Base-by-base conservation (phyloP, 2,888 invertebrate species). In the Yponomeuta cagnagella region DNA sequence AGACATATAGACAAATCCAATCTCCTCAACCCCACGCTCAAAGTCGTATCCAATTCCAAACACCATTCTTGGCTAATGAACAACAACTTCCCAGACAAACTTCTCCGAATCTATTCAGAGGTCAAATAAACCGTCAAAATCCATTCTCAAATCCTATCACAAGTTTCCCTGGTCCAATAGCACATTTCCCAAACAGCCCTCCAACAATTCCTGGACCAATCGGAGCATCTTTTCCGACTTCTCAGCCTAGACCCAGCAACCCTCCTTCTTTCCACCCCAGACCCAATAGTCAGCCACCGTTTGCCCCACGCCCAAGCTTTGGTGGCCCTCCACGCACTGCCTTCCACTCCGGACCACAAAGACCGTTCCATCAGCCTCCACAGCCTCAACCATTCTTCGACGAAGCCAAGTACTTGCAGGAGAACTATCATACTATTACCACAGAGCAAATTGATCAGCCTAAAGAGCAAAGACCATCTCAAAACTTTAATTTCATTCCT, bases 401-500 rank as follows among this genome's bases (percentile, higher is more conserved):
- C 71, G 93, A 92, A 78, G 84, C 91, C 1, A 93, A 93, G 80
- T 92, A 93, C 75, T 82, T 93, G 71, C 92, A 93, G 80, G 92
- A 93, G 77, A 93, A 93, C 74, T 93, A 93, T 74, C 93, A 93
- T 72, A 93, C 93, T 2, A 92, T 93, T 70, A 92, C 92, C 33
- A 89, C 88, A 4, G 92, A 93, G 72, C 89, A 93, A 81, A 82
- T 89, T 23, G 89, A 92, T 63, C 82, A 87, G 63, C 82, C 88
- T 33, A 90, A 92, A 77, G 87, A 90, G n/a, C 92, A 90, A 76
- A 86, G 88, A 74, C 87, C 84, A 65, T 76, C 83, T 64, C 88
- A 87, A 74, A 83, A 80, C 67, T 89, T 91, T 74, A 82, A 82
- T 73, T 79, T 82, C 63, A 78, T 79, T 52, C 78, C 85, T 31